These are phyloP conservation scores for Trachymyrmex septentrionalis DNA, from an alignment of 1,140 invertebrate species.

Conservation along the genomic window DNA sequence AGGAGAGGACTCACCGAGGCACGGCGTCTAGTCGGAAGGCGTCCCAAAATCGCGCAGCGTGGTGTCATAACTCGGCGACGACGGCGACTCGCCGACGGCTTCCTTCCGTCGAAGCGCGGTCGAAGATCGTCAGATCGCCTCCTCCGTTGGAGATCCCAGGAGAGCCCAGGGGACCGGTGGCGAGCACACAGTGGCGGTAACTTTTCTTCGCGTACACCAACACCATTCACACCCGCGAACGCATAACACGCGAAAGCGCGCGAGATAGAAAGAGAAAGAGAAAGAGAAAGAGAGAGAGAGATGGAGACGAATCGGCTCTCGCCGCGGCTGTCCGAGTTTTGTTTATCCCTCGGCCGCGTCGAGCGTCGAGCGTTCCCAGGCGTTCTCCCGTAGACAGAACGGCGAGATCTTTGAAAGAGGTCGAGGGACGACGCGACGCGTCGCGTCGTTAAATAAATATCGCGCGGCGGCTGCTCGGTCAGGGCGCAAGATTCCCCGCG, in stretches of 20 bases:
- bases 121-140: slow-evolving; percentile 4
- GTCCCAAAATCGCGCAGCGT: neutral
- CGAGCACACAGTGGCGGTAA: neutral
- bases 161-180: slow-evolving; percentile 2
- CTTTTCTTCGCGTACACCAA: slow-evolving; percentile 32
- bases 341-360: slow-evolving; percentile 11
- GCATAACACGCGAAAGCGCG: slow-evolving; percentile 3
- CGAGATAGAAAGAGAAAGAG: too few species aligned
- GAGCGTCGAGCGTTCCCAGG: neutral
- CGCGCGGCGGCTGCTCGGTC: slow-evolving; percentile 48
- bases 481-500: slow-evolving; percentile 75
- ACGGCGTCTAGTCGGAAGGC: neutral
- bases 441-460: slow-evolving; percentile 60
- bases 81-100: neutral
- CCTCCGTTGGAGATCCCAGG: slow-evolving; percentile 5
- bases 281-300: too few species aligned
- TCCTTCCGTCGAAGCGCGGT: slow-evolving; percentile 7
- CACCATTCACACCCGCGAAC: slow-evolving; percentile 34
- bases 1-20: slow-evolving; percentile 19
- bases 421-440: slow-evolving; percentile 21
- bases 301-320: neutral
- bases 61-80: slow-evolving; percentile 39
- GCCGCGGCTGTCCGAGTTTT: neutral
- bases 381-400: neutral
- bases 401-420: neutral